Conservation (phyloP, 2,888 invertebrate genomes). For the Pycnomerus fuliginosus region DNA sequence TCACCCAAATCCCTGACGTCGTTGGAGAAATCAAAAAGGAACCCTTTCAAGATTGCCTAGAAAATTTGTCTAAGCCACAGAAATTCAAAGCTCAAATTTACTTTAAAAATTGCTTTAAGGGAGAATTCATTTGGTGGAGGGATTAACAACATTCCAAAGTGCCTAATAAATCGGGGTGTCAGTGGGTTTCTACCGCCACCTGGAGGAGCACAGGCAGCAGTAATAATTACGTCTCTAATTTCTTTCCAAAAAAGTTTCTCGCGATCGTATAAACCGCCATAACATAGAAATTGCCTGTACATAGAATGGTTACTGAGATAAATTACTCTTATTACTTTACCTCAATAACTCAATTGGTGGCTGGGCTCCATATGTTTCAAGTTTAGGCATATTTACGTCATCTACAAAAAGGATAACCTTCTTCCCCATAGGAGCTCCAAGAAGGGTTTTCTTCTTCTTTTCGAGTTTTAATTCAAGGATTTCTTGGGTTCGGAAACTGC, state of each 20-base stretch:
- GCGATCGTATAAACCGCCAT: constrained; percentile 81
- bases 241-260: constrained; percentile 88
- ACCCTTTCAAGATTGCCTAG: constrained; percentile 71
- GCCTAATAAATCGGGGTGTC: constrained; percentile 80
- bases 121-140: constrained; percentile 77
- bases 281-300: constrained; percentile 70
- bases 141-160: constrained; percentile 84
- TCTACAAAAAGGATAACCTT: constrained; percentile 84
- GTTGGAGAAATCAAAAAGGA: constrained; percentile 73
- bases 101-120: constrained; percentile 76
- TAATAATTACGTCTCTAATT: constrained; percentile 78
- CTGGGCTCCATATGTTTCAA: constrained; percentile 86
- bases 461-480: constrained; percentile 85
- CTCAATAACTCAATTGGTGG: constrained; percentile 87
- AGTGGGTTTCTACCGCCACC: constrained; percentile 88
- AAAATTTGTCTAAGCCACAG: constrained; percentile 12
- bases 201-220: constrained; percentile 86
- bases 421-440: constrained; percentile 83
- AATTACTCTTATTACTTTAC: too few species aligned
- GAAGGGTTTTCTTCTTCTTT: constrained; percentile 73
- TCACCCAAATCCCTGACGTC: constrained; percentile 68
- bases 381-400: constrained; percentile 89
- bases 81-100: constrained; percentile 30
- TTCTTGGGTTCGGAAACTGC: constrained; percentile 79
- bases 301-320: background rate